Percentiles rank a stretch among this genome's conserved stretches.
These are phyloP conservation scores for Axea sp. DNA, from an alignment of 2,888 invertebrate genomes.

Conservation along the genomic window DNA sequence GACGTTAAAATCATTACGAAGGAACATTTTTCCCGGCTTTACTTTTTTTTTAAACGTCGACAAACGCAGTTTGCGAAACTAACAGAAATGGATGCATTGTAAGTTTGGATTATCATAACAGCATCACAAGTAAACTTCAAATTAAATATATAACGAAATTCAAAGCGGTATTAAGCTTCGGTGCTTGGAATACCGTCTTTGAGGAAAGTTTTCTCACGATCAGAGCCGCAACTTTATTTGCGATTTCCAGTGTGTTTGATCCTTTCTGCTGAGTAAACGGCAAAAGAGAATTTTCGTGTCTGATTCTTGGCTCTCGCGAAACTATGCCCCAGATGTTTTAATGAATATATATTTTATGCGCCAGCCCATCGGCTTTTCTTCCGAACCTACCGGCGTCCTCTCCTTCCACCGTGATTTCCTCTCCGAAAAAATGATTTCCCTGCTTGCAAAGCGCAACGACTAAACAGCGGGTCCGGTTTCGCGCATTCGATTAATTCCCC, in stretches of 20 bases:
- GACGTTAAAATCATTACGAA: no score
- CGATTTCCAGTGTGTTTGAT: slow-evolving; percentile 55
- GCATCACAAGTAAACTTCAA: slow-evolving; percentile 39
- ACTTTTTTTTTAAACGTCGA: no score
- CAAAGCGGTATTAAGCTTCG: slow-evolving; percentile 48
- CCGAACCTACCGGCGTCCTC: slow-evolving; percentile 15
- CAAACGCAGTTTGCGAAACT: slow-evolving; percentile 3
- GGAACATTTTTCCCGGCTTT: no score
- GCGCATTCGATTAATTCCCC: no score
- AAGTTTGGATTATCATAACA: slow-evolving; percentile 47
- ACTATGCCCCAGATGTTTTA: slow-evolving; percentile 55
- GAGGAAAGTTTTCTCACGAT: slow-evolving; percentile 56
- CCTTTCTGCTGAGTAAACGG: slow-evolving; percentile 56
- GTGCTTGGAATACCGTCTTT: slow-evolving; percentile 34
- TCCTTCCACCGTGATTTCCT: neutral
- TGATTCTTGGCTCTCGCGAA: slow-evolving; percentile 42
- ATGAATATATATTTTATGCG: slow-evolving; percentile 59
- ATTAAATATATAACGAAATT: slow-evolving; percentile 57
- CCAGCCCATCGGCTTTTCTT: slow-evolving; percentile 41
- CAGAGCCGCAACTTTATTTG: slow-evolving; percentile 57
- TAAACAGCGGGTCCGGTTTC: no score
- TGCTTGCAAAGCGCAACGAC: no score
- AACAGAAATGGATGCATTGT: slow-evolving; percentile 15
- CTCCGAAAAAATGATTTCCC: no score
- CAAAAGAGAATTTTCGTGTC: slow-evolving; percentile 53